phyloP scores from a whole-genome alignment of 2,888 invertebrate genomes.

The Mesorhabditis spiculigera region DNA sequence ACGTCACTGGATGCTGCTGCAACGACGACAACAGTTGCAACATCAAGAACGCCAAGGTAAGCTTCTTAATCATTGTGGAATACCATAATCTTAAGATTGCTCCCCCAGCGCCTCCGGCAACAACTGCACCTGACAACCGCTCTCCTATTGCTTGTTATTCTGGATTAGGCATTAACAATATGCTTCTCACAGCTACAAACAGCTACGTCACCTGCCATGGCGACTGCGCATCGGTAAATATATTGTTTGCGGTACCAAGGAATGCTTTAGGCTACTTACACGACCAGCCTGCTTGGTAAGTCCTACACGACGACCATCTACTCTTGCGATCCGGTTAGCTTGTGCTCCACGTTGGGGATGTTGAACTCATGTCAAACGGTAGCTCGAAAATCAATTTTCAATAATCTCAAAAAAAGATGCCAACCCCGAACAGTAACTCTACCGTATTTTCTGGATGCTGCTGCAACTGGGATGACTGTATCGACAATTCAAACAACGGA shows the following conservation, averaged over 20 bases:
- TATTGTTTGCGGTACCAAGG: not conserved
- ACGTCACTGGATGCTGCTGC: conserved; percentile 33
- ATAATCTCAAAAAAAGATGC: no score
- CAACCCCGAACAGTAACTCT: not conserved
- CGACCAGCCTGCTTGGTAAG: not conserved
- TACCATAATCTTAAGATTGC: not conserved
- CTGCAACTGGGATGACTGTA: conserved; percentile 6
- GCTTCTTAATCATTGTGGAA: not conserved
- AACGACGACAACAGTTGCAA: conserved; percentile 15
- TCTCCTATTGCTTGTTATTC: conserved; percentile 2
- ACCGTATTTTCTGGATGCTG: not conserved
- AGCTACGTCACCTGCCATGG: conserved; percentile 17
- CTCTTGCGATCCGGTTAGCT: conserved; percentile 33
- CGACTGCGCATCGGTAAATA: conserved; percentile 19
- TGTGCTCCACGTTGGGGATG: conserved; percentile 22
- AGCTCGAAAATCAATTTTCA: no score
- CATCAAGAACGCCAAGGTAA: conserved; percentile 2
- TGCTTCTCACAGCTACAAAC: not conserved
- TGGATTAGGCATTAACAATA: not conserved
- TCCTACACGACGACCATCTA: conserved; percentile 22
- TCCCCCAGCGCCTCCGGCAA: not conserved
- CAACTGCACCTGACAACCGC: conserved; percentile 3
- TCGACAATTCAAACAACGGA: not conserved
- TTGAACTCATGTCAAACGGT: conserved; percentile 10
- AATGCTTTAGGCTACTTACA: not conserved